A percentile compares a stretch with the other conserved stretches of the same genome.
Evolutionary conservation across 2,888 invertebrate genomes (phyloP).

Genomic region (Furcula furcula): DNA sequence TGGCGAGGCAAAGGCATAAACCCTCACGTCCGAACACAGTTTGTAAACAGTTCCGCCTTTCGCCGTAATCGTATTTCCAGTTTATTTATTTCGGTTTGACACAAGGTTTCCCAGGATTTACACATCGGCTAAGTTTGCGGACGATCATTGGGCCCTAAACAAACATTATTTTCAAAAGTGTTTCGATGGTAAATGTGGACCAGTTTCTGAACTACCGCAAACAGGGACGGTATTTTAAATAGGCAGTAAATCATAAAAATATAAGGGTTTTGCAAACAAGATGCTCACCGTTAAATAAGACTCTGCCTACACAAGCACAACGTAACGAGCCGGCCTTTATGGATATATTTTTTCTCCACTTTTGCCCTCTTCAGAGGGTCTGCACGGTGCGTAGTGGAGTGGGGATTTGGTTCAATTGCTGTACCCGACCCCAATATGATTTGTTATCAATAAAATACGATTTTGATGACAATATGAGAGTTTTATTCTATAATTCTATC

Average conservation of each 20-base stretch:
- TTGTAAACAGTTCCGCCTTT: constrained; percentile 65
- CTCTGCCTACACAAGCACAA: constrained; percentile 27
- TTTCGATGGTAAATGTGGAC: constrained; percentile 22
- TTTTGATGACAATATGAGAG: neutral
- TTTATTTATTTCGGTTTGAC: constrained; percentile 64
- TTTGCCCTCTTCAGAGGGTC: constrained; percentile 17
- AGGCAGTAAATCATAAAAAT: constrained; percentile 49
- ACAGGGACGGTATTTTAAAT: constrained; percentile 43
- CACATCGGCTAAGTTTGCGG: constrained; percentile 40
- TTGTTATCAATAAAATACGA: constrained; percentile 11
- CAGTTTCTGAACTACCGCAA: constrained; percentile 30
- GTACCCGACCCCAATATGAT: constrained; percentile 12
- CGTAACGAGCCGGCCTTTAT: constrained; percentile 36
- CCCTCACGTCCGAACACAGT: constrained; percentile 54
- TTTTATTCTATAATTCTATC: neutral
- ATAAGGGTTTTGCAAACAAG: constrained; percentile 50
- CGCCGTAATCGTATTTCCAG: constrained; percentile 61
- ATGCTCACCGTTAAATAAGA: constrained; percentile 48
- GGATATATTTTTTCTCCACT: constrained; percentile 31
- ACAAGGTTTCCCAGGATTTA: constrained; percentile 45
- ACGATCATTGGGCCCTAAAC: constrained; percentile 38
- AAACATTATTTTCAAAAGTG: constrained; percentile 24
- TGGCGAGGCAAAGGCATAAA: constrained; percentile 21
- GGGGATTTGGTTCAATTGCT: constrained; percentile 12
- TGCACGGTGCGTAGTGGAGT: constrained; percentile 15